Percentiles rank a stretch among this genome's conserved stretches.
phyloP scores from a whole-genome alignment of 2,797 vertebrate species.

The Leptodactylus fallax region DNA sequence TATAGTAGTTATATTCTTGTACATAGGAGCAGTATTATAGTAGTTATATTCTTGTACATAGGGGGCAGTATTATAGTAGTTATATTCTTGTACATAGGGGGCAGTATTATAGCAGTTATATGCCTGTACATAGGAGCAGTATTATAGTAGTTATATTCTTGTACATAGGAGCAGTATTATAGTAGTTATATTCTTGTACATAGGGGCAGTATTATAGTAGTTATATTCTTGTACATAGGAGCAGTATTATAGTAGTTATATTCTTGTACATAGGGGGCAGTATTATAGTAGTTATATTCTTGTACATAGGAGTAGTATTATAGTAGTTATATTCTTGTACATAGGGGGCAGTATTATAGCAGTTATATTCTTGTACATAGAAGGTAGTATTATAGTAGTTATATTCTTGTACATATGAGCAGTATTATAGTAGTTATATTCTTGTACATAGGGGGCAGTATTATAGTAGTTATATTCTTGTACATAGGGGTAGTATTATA shows the following conservation, averaged over 20 bases:
- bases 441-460: constrained; percentile 8
- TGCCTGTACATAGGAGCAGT: neutral
- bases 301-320: neutral
- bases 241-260: constrained; percentile 8
- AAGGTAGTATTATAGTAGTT: constrained; percentile 3
- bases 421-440: constrained; percentile 19
- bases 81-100: constrained; percentile 6
- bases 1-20: constrained; percentile 17
- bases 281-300: constrained; percentile 6
- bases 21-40: constrained; percentile 16
- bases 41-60: constrained; percentile 25
- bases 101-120: constrained; percentile 17
- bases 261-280: neutral
- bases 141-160: constrained; percentile 9
- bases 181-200: constrained; percentile 5
- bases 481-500: neutral
- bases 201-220: constrained; percentile 6
- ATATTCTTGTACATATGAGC: constrained; percentile 10
- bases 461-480: constrained; percentile 12
- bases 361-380: constrained; percentile 12
- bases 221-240: constrained; percentile 10
- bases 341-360: neutral
- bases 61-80: constrained; percentile 23
- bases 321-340: constrained; percentile 9
- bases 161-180: constrained; percentile 3